A percentile compares a stretch with the other conserved stretches of the same genome.
Conservation (phyloP, 92 coral and sea anemone genomes). For the Palythoa grandis region DNA sequence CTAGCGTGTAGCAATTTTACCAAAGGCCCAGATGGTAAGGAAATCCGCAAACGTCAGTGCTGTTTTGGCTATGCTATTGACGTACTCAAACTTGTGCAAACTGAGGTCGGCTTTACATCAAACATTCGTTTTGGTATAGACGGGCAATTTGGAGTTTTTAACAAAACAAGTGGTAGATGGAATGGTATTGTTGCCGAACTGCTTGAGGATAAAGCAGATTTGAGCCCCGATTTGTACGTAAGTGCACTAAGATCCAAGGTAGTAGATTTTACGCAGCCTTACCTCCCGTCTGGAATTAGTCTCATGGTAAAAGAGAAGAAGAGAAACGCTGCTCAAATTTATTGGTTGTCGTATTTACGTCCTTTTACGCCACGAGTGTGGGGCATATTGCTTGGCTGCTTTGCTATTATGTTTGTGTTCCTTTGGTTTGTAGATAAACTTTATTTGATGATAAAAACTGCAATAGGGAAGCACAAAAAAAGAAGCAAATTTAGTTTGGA, state of each 20-base stretch:
- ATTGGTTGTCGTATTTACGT: conserved; percentile 81
- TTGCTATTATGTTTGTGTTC: conserved; percentile 77
- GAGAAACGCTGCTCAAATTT: conserved; percentile 61
- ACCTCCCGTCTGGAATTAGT: conserved; percentile 84
- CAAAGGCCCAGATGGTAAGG: conserved; percentile 43
- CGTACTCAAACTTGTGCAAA: conserved; percentile 53
- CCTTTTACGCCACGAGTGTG: conserved; percentile 83
- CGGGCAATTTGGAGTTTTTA: conserved; percentile 79
- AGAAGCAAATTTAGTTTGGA: conserved; percentile 62
- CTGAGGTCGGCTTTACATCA: conserved; percentile 42
- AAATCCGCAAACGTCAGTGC: conserved; percentile 47
- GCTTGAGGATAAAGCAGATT: conserved; percentile 66
- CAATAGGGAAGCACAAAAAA: conserved; percentile 28
- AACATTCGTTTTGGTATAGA: conserved; percentile 66
- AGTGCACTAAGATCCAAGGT: conserved; percentile 77
- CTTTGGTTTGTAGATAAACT: conserved; percentile 75
- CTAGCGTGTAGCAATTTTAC: conserved; percentile 55
- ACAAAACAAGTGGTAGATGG: conserved; percentile 71
- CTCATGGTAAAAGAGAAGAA: conserved; percentile 78
- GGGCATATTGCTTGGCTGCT: conserved; percentile 73
- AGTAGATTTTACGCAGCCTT: conserved; percentile 80
- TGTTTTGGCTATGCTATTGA: conserved; percentile 89
- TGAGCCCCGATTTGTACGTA: conserved; percentile 74
- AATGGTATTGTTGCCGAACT: conserved; percentile 86
- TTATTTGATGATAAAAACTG: conserved; percentile 19